A percentile compares a stretch with the other conserved stretches of the same genome.
These are phyloP conservation scores for Spheniscus mendiculus DNA, from an alignment of 2,113 vertebrate genomes.

Conservation along the genomic window DNA sequence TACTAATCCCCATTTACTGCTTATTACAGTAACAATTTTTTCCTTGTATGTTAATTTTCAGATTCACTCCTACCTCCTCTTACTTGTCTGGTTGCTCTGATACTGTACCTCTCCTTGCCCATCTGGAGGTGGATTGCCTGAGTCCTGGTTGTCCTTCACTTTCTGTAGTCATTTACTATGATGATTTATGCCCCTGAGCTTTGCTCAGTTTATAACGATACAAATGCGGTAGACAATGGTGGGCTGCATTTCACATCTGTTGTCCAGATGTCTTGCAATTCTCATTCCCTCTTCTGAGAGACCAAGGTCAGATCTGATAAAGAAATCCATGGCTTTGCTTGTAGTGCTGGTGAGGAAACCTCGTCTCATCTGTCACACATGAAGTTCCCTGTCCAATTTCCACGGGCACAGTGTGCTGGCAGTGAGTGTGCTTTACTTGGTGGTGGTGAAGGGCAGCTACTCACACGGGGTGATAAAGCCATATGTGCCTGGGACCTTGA, in stretches of 20 bases:
- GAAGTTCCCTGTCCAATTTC: background rate
- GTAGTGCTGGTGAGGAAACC: background rate
- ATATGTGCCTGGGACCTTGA: background rate
- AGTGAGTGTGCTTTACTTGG: background rate
- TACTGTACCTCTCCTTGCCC: background rate
- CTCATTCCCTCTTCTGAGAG: background rate
- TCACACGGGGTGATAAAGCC: background rate
- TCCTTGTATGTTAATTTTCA: background rate
- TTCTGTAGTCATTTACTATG: background rate
- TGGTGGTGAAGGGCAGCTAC: background rate
- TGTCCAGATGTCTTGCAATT: slow-evolving; percentile 12
- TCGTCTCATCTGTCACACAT: background rate
- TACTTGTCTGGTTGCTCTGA: background rate
- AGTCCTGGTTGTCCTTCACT: background rate
- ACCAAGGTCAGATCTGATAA: background rate
- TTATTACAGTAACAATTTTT: background rate
- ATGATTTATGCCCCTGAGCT: background rate
- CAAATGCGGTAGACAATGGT: background rate
- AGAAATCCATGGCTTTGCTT: background rate
- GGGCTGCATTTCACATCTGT: slow-evolving; percentile 4
- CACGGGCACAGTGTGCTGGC: accelerated
- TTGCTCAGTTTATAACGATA: background rate
- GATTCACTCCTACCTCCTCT: background rate
- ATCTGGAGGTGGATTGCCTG: background rate
- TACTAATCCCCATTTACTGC: background rate